Conservation (phyloP, 2,888 invertebrate species). For the Agrochola macilenta region DNA sequence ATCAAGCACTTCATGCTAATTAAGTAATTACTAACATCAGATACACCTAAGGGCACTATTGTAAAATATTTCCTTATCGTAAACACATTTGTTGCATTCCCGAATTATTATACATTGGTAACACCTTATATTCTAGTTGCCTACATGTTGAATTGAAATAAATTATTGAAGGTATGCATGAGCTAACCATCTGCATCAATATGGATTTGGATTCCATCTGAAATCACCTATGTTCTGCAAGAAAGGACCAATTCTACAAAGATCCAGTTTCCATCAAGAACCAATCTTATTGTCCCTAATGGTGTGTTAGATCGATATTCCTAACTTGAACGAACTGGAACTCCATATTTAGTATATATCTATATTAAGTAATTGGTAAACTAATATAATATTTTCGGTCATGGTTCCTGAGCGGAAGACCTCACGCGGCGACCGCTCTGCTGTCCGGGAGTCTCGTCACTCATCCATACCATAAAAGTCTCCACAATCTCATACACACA, state of each 20-base stretch:
- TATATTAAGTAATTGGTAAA: not conserved
- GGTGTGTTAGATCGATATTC: not conserved
- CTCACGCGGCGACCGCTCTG: slow-evolving; percentile 64
- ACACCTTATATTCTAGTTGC: not conserved
- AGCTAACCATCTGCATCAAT: not conserved
- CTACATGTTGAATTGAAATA: not conserved
- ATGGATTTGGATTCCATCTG: not conserved
- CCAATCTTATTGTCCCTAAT: not conserved
- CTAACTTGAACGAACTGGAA: not conserved
- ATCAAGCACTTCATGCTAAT: slow-evolving; percentile 25
- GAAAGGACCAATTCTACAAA: not conserved
- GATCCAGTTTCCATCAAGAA: not conserved
- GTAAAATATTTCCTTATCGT: not conserved
- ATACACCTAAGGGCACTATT: slow-evolving; percentile 2
- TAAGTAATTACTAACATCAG: not conserved
- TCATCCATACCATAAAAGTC: slow-evolving; percentile 47
- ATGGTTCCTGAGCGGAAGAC: slow-evolving; percentile 66
- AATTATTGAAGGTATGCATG: not conserved
- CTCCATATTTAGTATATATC: not conserved
- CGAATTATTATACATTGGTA: not conserved
- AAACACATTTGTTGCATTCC: slow-evolving; percentile 3
- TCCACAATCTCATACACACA: slow-evolving; percentile 44
- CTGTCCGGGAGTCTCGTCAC: slow-evolving; percentile 67
- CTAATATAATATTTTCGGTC: slow-evolving; percentile 10
- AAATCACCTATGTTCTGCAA: not conserved